Conservation (phyloP, 1,140 invertebrate genomes). For the Drosophila eugracilis region DNA sequence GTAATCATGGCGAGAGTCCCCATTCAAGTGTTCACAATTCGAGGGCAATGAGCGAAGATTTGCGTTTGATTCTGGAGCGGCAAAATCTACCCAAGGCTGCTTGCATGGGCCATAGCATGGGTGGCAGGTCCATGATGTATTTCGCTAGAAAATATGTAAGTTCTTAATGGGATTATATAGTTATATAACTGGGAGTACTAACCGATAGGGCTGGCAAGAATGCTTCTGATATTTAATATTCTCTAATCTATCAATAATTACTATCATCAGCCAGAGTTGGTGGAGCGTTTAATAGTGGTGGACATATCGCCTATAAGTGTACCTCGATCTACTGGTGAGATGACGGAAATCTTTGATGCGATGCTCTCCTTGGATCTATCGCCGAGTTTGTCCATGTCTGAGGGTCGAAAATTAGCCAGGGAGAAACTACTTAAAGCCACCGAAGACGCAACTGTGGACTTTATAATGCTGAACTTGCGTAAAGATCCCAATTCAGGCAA, state of each 20-base stretch:
- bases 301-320: constrained; percentile 92
- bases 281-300: constrained; percentile 92
- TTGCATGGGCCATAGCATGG: constrained; percentile 96
- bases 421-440: constrained; percentile 85
- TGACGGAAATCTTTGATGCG: constrained; percentile 88
- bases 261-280: constrained; percentile 88
- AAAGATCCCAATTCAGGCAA: constrained; percentile 54
- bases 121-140: constrained; percentile 93
- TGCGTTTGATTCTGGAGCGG: constrained; percentile 86
- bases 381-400: constrained; percentile 87
- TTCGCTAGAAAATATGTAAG: constrained; percentile 88
- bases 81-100: constrained; percentile 87
- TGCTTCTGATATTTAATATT: not conserved
- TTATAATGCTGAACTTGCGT: constrained; percentile 85
- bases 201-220: no score
- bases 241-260: not conserved
- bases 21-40: constrained; percentile 91
- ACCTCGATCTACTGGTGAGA: constrained; percentile 87
- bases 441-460: constrained; percentile 85
- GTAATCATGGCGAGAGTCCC: constrained; percentile 96
- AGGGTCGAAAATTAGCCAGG: constrained; percentile 88
- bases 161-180: not conserved
- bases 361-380: constrained; percentile 88
- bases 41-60: constrained; percentile 89
- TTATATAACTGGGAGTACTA: not conserved